Percentiles rank a stretch among this genome's conserved stretches.
These are phyloP conservation scores for Steromphala cineraria DNA, from an alignment of 2,888 invertebrate genomes.

Conservation along the genomic window DNA sequence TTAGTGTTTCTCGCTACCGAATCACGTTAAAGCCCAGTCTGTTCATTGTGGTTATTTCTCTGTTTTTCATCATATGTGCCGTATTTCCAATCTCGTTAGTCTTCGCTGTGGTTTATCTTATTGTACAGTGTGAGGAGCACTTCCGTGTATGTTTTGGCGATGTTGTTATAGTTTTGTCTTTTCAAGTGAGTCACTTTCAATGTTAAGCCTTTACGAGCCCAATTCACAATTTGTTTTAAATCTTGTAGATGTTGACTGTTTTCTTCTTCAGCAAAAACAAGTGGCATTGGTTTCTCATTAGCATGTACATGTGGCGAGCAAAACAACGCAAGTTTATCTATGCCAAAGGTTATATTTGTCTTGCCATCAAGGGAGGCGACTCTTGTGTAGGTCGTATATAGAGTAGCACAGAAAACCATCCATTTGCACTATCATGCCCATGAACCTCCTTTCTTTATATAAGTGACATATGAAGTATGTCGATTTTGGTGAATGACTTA, in stretches of 20 bases:
- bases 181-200: not conserved
- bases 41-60: not conserved
- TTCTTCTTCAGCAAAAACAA: not conserved
- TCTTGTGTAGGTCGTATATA: too few species aligned
- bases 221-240: not conserved
- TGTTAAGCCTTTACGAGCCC: not conserved
- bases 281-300: slow-evolving; percentile 8
- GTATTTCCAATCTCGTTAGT: slow-evolving; percentile 7
- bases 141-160: not conserved
- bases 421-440: too few species aligned
- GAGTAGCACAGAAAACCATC: too few species aligned
- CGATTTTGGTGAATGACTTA: too few species aligned
- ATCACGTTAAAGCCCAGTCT: not conserved
- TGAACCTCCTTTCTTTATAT: too few species aligned
- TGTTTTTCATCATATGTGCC: not conserved
- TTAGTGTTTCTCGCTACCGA: not conserved
- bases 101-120: not conserved
- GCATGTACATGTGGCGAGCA: not conserved
- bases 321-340: too few species aligned
- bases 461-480: too few species aligned
- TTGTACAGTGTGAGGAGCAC: not conserved
- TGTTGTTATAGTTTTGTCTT: slow-evolving; percentile 13
- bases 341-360: too few species aligned
- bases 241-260: slow-evolving; percentile 9
- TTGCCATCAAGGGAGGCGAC: too few species aligned